Base-by-base conservation (phyloP, 2,888 invertebrate genomes). In the Brachypalpus laphriformis region DNA sequence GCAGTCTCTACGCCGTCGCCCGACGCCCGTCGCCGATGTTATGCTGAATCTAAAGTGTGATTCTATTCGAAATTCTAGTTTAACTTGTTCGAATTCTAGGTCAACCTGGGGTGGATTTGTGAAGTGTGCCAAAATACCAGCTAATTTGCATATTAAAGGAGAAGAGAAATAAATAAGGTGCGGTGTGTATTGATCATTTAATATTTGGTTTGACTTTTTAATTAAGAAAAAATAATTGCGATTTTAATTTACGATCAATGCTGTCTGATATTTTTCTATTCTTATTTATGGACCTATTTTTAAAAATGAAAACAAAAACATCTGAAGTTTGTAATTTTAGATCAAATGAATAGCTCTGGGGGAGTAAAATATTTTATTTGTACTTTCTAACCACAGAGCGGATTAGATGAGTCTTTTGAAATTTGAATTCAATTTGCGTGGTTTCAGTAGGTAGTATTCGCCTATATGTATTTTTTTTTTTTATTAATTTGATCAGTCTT, bases 61-160 rank as follows among this genome's bases (percentile, higher is more conserved):
- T 59, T 61, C 40, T 40, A 14, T n/a, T 8, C 40, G 20, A 49
- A 34, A 65, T 65, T 65, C 66, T 37, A 11, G 70, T 57, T 34
- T 25, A 71, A 71, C 70, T 57, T 2, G 70, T 71, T 71, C 45
- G 6, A 37, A 57, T 71, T 71, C 34, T 57, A 37, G 57, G 70
- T 71, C 70, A 71, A 47, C 9, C 28, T 57, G 22, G 34, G 70
- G 45, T 34, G 70, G 56, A 22, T 51, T 40, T 57, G 6, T 34
- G 14, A 71, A 57, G 57, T 56, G 70, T 47, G 57, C 70, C 56
- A 47, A 57, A 71, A 71, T 16, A 57, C 8, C 34, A 71, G 16
- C 16, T 16, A 45, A 72, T 72, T 72, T 72, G 28, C 61, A 61
- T 72, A 51, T 18, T 20, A 40, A 71, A 71, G 37, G 49, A 71